A percentile compares a stretch with the other conserved stretches of the same genome.
Evolutionary conservation across 2,888 invertebrate genomes (phyloP).

Genomic region (Stenolophus ochropezus): DNA sequence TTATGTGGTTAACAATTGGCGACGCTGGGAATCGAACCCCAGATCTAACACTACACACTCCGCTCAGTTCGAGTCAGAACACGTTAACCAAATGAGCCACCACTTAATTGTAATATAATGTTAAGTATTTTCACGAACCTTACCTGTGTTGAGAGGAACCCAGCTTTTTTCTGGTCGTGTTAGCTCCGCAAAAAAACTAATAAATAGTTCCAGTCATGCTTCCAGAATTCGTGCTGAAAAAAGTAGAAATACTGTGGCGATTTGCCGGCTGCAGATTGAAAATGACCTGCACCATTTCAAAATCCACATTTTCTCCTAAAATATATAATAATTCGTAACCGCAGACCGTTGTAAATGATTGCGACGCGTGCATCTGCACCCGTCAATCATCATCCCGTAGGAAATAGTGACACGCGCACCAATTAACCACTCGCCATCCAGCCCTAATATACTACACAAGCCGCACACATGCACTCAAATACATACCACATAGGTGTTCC

Average conservation of each 20-base stretch:
- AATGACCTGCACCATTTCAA: constrained; percentile 27
- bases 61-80: too few species aligned
- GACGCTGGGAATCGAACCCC: too few species aligned
- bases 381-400: constrained; percentile 29
- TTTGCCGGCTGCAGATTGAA: constrained; percentile 36
- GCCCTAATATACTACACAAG: too few species aligned
- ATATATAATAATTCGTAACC: constrained; percentile 33
- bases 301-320: constrained; percentile 34
- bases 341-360: constrained; percentile 14
- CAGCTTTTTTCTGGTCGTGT: neutral
- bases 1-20: too few species aligned
- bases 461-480: too few species aligned
- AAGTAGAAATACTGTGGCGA: neutral
- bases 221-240: neutral
- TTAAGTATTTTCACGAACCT: too few species aligned
- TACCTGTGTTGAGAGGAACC: too few species aligned
- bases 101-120: too few species aligned
- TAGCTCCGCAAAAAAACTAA: neutral
- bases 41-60: too few species aligned
- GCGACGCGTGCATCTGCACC: constrained; percentile 5
- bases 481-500: too few species aligned
- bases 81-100: too few species aligned
- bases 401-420: neutral
- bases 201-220: constrained; percentile 39
- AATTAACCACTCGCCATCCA: constrained; percentile 5